phyloP scores from a whole-genome alignment of 2,113 vertebrate species.

The Syngnathoides biaculeatus region DNA sequence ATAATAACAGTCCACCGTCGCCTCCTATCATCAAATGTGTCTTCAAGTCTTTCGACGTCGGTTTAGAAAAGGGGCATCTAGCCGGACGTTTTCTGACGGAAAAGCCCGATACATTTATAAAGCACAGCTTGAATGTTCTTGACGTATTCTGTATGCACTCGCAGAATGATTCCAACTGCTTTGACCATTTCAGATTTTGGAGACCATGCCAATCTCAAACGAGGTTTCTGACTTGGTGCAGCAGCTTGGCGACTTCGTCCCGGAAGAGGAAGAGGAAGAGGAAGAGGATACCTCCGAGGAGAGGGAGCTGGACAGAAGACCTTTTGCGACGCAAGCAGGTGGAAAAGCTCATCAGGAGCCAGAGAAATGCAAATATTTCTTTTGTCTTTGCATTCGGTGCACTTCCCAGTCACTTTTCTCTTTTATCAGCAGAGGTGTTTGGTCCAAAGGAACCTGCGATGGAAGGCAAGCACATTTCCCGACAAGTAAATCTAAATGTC shows the following conservation, averaged over 20 bases:
- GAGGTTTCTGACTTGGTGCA: conserved; percentile 88
- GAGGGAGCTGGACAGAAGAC: conserved; percentile 74
- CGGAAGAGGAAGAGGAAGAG: conserved; percentile 66
- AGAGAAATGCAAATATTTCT: not conserved
- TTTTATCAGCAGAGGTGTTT: conserved; percentile 45
- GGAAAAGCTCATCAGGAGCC: not conserved
- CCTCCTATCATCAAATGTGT: not conserved
- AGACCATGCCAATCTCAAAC: conserved; percentile 89
- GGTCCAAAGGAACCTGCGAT: conserved; percentile 35
- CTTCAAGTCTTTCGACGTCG: too few species aligned
- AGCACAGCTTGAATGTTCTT: not conserved
- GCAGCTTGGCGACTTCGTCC: conserved; percentile 88
- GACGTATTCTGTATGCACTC: not conserved
- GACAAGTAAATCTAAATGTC: conserved; percentile 3
- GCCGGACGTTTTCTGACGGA: too few species aligned
- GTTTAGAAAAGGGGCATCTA: too few species aligned
- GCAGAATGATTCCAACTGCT: not conserved
- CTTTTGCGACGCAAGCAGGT: conserved; percentile 59
- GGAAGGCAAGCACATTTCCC: conserved; percentile 60
- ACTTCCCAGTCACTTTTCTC: not conserved
- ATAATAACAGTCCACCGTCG: not conserved
- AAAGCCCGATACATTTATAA: not conserved
- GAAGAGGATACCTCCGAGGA: conserved; percentile 74
- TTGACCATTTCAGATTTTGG: conserved; percentile 79
- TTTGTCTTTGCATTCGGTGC: not conserved